Percentiles rank a stretch among this genome's conserved stretches.
These are phyloP conservation scores for Cydia strobilella DNA, from an alignment of 1,140 invertebrate species.

Conservation along the genomic window DNA sequence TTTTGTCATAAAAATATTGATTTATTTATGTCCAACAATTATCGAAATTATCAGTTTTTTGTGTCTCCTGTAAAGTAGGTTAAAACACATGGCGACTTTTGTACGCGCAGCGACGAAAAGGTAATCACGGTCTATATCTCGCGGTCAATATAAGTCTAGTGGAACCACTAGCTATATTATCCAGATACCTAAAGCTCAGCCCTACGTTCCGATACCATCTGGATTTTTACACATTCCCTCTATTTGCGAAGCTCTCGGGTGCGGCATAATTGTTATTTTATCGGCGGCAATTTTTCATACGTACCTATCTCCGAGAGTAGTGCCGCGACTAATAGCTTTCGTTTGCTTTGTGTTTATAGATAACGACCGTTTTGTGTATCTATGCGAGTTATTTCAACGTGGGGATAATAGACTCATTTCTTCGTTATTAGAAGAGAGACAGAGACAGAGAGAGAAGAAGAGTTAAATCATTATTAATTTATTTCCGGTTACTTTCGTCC, in stretches of 20 bases:
- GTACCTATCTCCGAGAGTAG: neutral
- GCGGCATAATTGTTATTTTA: constrained; percentile 32
- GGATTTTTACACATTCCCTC: constrained; percentile 3
- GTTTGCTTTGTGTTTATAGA: constrained; percentile 21
- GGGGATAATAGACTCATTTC: neutral
- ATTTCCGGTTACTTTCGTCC: too few species aligned
- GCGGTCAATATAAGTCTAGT: too few species aligned
- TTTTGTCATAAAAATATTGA: too few species aligned
- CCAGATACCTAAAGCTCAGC: neutral
- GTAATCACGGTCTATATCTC: too few species aligned
- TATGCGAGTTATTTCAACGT: neutral
- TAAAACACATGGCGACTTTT: too few species aligned
- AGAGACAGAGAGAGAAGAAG: neutral
- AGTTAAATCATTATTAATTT: too few species aligned
- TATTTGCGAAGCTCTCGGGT: constrained; percentile 8
- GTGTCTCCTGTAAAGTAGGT: too few species aligned
- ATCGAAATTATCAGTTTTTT: too few species aligned
- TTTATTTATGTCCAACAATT: too few species aligned
- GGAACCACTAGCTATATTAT: neutral
- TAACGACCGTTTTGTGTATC: neutral
- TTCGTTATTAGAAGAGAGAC: neutral
- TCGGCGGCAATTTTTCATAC: constrained; percentile 23
- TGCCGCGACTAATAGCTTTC: neutral
- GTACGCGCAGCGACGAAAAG: too few species aligned
- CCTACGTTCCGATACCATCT: neutral